Base-by-base conservation (phyloP, 2,113 vertebrate genomes). In the Grammomys dolichurus region DNA sequence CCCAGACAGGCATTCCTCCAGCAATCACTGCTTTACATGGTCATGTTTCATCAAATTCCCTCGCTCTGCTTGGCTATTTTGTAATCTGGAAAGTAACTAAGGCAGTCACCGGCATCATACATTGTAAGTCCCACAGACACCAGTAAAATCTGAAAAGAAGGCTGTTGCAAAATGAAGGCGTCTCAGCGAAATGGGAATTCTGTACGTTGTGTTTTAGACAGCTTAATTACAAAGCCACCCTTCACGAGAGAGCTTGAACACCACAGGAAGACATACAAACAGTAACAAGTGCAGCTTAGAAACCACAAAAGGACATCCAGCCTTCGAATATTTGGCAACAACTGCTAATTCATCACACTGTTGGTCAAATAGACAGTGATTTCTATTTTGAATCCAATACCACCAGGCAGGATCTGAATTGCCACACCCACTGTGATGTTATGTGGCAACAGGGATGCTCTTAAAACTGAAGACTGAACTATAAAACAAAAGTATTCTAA, bases 71-170 rank as follows among this genome's bases (percentile, higher is more conserved):
- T 40, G n/a, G n/a, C 81, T 87, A 97, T 96, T 97, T 89, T 90
- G 69, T 88, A 96, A 93, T 8, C 60, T 48, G 69, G 89, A 88
- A 97, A 67, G 60, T 14, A 92, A 95, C 16, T 0, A 1, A 36
- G 1, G 31, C 2, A 20, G 80, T 58, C 24, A 97, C 46, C 4
- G 19, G 2, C 78, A 96, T 73, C 36, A 73, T 0, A 17, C 24
- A 85, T 93, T 95, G 95, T 40, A 81, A 95, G 54, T 93, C 81
- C 73, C 63, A 14, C 9, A 96, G 96, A 97, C 77, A 72, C 75
- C 20, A 86, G 91, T 87, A 0, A 58, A 94, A 95, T 19, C 3
- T 40, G 36, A 73, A 91, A 70, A 82, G 86, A 5, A 65, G 5
- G 31, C 7, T 20, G 78, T 1, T 81, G 31, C 3, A 82, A 63